Base-by-base conservation (phyloP, 2,888 invertebrate species). In the Drosophila histrio region DNA sequence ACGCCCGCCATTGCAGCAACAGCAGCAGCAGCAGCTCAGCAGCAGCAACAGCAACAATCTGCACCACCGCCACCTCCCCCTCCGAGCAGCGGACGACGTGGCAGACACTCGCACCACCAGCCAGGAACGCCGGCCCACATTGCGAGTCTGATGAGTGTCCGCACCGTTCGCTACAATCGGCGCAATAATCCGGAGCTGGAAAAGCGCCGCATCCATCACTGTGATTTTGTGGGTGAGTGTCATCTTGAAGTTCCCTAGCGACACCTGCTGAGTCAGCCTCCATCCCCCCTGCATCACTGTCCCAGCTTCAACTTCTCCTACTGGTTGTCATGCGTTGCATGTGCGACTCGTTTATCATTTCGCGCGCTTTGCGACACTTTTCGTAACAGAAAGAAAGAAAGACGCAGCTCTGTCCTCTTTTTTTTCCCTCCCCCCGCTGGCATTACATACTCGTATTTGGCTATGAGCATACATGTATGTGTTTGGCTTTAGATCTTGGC, bases 131-230 rank as follows among this genome's bases (percentile, higher is more conserved):
- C 91, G 15, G 90, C 90, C 26, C 91, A 91, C 68, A 84, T 91
- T 49, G 91, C 90, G 24, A 90, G 89, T 52, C 78, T 91, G 50
- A 91, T 91, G 67, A 89, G 90, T 61, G 88, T 91, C 22, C 89
- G 91, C 72, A 91, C 92, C 24, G 91, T 94, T 73, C 97, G 96
- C 90, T 98, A 97, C 93, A 98, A 98, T 93, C 93, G 98, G 77
- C 94, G 98, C 90, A 98, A 98, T 92, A 99, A 99, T 93, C 98
- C 98, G 0, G 98, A 99, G 91, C 92, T 99, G 84, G 98, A 99
- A 92, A 98, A 98, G 92, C 93, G 98, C 81, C 93, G 99, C 90
- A 98, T 98, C 87, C 98, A 99, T 91, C 98, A 97, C 92, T 99
- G 99, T 93, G 97, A 98, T 93, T 98, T 97, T 92, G 95, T 97